Percentiles rank a stretch among this genome's conserved stretches.
phyloP scores from a whole-genome alignment of 53 echinoderm and acorn worm species.

The Echinarachnius parma region DNA sequence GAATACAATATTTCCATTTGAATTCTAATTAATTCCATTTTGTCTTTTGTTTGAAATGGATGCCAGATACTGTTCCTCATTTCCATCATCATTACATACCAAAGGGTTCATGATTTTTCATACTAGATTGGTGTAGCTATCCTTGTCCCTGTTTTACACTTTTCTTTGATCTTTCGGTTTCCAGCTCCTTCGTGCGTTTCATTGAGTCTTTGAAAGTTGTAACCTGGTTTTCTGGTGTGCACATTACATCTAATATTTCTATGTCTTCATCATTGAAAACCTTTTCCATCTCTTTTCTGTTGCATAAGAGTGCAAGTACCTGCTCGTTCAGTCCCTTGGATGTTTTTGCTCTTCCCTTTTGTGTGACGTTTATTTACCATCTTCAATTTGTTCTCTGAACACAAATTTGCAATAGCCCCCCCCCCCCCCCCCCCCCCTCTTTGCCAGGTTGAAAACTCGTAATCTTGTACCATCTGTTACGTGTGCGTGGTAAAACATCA shows the following conservation, averaged over 20 bases:
- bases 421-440: no score
- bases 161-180: background rate
- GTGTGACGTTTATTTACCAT: slow-evolving; percentile 42
- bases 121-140: background rate
- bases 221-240: slow-evolving; percentile 5
- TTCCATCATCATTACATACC: background rate
- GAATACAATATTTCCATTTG: no score
- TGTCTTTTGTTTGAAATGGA: background rate
- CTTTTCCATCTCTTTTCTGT: background rate
- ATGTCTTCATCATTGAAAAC: background rate
- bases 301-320: background rate
- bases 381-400: no score
- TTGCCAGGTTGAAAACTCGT: no score
- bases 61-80: slow-evolving; percentile 7
- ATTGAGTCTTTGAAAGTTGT: background rate
- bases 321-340: slow-evolving; percentile 3
- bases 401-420: no score
- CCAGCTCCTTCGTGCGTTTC: slow-evolving; percentile 1
- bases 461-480: no score
- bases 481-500: no score
- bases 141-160: no score
- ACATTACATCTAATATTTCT: slow-evolving; percentile 6
- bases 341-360: slow-evolving; percentile 24
- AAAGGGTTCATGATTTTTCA: slow-evolving; percentile 3
- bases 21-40: slow-evolving; percentile 2